These are phyloP conservation scores for Apodemia duryi DNA, from an alignment of 2,888 invertebrate genomes.

Conservation along the genomic window DNA sequence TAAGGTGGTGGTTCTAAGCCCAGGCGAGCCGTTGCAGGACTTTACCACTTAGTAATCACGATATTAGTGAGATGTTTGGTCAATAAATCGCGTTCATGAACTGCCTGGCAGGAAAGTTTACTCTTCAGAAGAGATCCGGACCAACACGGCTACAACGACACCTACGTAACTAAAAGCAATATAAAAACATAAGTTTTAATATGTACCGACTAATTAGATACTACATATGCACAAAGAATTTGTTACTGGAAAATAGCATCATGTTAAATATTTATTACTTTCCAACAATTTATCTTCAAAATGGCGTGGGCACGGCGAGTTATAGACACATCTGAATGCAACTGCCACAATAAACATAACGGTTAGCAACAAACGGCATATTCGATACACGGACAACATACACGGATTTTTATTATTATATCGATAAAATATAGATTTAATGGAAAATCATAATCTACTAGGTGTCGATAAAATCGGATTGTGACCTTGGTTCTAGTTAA, in stretches of 20 bases:
- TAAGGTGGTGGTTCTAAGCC: no score
- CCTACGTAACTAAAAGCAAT: no score
- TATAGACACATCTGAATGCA: conserved; percentile 11
- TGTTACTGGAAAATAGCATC: not conserved
- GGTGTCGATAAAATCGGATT: not conserved
- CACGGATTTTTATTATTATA: not conserved
- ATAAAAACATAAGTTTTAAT: no score
- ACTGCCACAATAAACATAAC: conserved; percentile 10
- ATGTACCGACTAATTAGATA: no score
- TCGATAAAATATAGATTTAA: not conserved
- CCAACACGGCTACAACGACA: no score
- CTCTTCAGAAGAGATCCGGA: no score
- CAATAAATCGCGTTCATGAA: no score
- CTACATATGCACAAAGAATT: not conserved
- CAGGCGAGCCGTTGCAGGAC: no score
- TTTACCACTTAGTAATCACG: no score
- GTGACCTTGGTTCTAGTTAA: not conserved
- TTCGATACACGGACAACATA: not conserved
- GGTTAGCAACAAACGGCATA: not conserved
- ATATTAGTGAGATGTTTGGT: no score
- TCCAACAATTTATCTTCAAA: not conserved
- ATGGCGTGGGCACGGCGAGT: conserved; percentile 6
- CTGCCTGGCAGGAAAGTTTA: no score
- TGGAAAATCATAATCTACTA: not conserved
- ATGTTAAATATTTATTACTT: conserved; percentile 8